Base-by-base conservation (phyloP, 2,888 invertebrate genomes). In the Pyralis farinalis region DNA sequence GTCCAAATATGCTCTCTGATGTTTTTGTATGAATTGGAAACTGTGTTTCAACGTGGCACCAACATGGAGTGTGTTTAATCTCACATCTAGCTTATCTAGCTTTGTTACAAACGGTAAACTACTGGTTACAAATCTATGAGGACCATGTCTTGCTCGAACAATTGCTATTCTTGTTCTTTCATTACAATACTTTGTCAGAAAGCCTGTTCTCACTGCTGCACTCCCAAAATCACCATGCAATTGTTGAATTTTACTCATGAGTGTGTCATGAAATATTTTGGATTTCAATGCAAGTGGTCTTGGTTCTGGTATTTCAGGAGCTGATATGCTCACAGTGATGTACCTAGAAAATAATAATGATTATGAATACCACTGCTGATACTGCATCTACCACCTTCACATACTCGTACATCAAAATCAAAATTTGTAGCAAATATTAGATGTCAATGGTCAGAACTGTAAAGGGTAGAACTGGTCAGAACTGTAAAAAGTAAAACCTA, bases 1-100 rank as follows among this genome's bases (percentile, higher is more conserved):
- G 62, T 94, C 92, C 40, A 94, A 82, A 63, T 91, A 93, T 37
- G 84, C 77, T 56, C 91, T 90, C 58, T 95, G 95, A 71, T 94
- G 91, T 45, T 88, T 91, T 62, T 93, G 88, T 42, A 96, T 91
- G 63, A 93, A 95, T 53, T 91, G 91, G 63, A 94, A 95, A 74
- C 95, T 95, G 50, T 96, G 94, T 73, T 92, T 93, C 38, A 96
- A 87, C 9, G 96, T 95, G 1, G 95, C 96, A 12, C 95, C 95
- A 1, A 92, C 90, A 71, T 95, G 95, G 3, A 96, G 71, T 10
- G 93, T 94, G 37, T 90, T 91, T 12, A 95, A 71, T 38, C 79
- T 86, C 0, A 94, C 93, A 36, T 84, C 77, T 47, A 91, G 85
- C 16, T 91, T 91, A 7, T 92, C 93, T 30, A 96, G 83, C 59